Evolutionary conservation across 2,888 invertebrate species (phyloP), one percentile per base, ranked within the genome.

Genomic region (Mongoloraphidia duomilia): DNA sequence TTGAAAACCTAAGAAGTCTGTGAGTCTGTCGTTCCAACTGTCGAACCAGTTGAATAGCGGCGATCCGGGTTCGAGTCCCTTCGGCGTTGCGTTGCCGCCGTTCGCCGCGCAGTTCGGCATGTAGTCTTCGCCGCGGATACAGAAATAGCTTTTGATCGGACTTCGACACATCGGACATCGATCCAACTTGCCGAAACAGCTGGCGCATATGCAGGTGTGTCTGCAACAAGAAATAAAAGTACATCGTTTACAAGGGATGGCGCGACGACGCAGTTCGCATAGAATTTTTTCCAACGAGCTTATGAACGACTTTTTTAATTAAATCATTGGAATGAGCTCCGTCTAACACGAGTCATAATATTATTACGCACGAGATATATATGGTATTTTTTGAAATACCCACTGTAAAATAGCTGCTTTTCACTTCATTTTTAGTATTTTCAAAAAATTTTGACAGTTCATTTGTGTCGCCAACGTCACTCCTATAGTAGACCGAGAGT

Each of bases 81-180:
- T 50, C 40, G 64, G 68, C n/a, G 48, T 11, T 9, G 13, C 36
- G 9, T 65, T 66, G 40, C 63, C 59, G 33, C 65, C 66, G 49
- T 64, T 62, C 46, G 68, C 34, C 61, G 57, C 26, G 17, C 10
- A 9, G 14, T 34, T 64, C 57, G 77, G 76, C 76, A 78, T 67
- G 65, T 84, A 85, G 51, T 85, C 85, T 59, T 86, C 85, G 56
- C 80, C 79, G 41, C 84, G 70, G 60, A 84, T 88, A 66, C 86
- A 84, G 71, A 90, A 90, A 72, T 86, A 89, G 60, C 84, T 83
- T 56, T 81, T 81, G 60, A 90, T 88, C 41, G 79, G 80, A 57
- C 85, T 82, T 51, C 90, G 76, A 68, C 91, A 91, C 74, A 91
- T 86, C 14, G 91, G 91, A 63, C 91, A 91, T 57, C 84, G 79